A percentile compares a stretch with the other conserved stretches of the same genome.
phyloP scores from a whole-genome alignment of 1,140 invertebrate species.

The Varroa destructor region DNA sequence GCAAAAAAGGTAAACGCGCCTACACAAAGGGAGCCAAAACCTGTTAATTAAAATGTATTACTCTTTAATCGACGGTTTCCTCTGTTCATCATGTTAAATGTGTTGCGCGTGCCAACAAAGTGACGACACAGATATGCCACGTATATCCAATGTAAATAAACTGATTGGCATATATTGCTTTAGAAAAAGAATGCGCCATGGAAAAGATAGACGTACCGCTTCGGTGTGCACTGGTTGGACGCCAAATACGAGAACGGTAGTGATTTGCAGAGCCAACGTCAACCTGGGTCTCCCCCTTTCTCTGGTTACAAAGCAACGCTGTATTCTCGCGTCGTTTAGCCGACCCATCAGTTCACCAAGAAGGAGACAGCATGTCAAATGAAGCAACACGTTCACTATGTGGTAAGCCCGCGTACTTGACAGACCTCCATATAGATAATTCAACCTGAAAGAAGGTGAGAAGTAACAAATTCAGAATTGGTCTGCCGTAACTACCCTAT shows the following conservation, averaged over 20 bases:
- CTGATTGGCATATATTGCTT: too few relatives aligned
- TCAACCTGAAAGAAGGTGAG: slow-evolving; percentile 34
- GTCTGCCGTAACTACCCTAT: too few relatives aligned
- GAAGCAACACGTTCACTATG: slow-evolving; percentile 42
- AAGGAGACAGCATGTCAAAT: slow-evolving; percentile 33
- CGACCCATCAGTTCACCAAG: neutral
- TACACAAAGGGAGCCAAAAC: too few relatives aligned
- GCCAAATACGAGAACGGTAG: slow-evolving; percentile 43
- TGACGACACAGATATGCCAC: too few relatives aligned
- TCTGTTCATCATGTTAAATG: too few relatives aligned
- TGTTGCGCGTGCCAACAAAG: too few relatives aligned
- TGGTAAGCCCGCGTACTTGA: slow-evolving; percentile 41
- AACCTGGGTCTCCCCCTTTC: neutral
- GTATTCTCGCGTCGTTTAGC: neutral
- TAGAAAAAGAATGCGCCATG: too few relatives aligned
- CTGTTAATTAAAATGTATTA: too few relatives aligned
- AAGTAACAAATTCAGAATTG: slow-evolving; percentile 27
- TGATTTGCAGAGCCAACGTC: slow-evolving; percentile 32
- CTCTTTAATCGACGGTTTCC: too few relatives aligned
- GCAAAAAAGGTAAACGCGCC: too few relatives aligned
- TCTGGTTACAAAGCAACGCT: too few relatives aligned
- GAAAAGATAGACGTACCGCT: slow-evolving; percentile 40
- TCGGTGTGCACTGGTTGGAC: slow-evolving; percentile 47
- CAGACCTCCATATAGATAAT: slow-evolving; percentile 38
- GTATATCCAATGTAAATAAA: too few relatives aligned